phyloP scores from a whole-genome alignment of 92 coral and sea anemone species.

The Palythoa caribaeorum region DNA sequence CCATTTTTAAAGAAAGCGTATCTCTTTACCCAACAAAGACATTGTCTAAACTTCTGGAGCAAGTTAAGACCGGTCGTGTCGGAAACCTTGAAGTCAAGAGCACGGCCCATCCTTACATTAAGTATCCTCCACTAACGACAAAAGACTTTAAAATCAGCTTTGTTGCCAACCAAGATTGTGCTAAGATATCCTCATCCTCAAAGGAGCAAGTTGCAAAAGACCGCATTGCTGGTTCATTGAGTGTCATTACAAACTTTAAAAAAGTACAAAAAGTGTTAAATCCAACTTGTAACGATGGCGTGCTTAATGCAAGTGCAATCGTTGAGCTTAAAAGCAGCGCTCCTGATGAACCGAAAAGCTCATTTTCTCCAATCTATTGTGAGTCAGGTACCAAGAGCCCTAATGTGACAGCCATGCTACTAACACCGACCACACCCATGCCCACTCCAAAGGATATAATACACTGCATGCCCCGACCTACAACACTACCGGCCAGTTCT shows the following conservation, averaged over 20 bases:
- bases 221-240: not conserved
- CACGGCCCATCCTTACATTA: constrained; percentile 17
- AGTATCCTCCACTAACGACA: constrained; percentile 29
- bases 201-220: not conserved
- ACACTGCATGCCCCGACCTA: constrained; percentile 5
- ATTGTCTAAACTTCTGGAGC: not conserved
- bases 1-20: not conserved
- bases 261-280: not conserved
- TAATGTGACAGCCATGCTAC: constrained; percentile 20
- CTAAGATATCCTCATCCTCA: not conserved
- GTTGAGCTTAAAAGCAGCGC: not conserved
- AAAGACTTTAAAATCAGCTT: constrained; percentile 19
- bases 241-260: not conserved
- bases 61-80: constrained; percentile 5
- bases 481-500: not conserved
- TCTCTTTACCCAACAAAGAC: constrained; percentile 17
- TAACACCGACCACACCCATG: constrained; percentile 31
- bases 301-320: not conserved
- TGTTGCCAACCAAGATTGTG: not conserved
- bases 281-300: not conserved
- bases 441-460: not conserved
- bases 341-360: not conserved
- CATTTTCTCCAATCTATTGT: constrained; percentile 28
- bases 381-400: constrained; percentile 7
- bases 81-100: constrained; percentile 1